Evolutionary conservation across 2,797 vertebrate genomes (phyloP).

Genomic region (Mycteria americana): DNA sequence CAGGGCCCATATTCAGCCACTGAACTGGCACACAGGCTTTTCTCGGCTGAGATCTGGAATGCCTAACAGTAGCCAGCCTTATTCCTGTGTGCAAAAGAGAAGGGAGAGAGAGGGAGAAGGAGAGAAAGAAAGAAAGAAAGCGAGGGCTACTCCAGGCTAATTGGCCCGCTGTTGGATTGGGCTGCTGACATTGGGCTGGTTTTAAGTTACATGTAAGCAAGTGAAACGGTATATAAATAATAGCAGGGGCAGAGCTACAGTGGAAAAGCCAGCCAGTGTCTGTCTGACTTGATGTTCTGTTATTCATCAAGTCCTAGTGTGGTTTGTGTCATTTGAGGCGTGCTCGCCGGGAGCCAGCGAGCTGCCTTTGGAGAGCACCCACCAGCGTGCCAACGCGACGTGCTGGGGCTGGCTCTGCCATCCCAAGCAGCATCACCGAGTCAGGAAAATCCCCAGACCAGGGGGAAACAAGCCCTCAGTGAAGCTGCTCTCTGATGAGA

Average conservation of each 20-base stretch:
- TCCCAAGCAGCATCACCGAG: fast-evolving
- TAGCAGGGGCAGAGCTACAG: background rate
- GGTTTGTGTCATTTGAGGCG: background rate
- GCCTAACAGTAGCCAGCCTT: slow-evolving; percentile 49
- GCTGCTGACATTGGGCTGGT: slow-evolving; percentile 22
- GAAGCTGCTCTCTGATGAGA: background rate
- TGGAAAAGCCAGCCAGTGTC: slow-evolving; percentile 55
- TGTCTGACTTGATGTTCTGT: slow-evolving; percentile 49
- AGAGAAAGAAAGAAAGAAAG: background rate
- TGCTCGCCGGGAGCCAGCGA: background rate
- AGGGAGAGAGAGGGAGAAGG: background rate
- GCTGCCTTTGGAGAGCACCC: background rate
- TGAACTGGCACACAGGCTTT: slow-evolving; percentile 2
- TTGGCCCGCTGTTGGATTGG: background rate
- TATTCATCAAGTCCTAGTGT: slow-evolving; percentile 22
- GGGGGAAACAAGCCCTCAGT: fast-evolving
- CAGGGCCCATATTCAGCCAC: slow-evolving; percentile 60
- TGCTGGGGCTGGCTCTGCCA: background rate
- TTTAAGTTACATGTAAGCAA: slow-evolving; percentile 69
- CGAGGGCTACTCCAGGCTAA: background rate
- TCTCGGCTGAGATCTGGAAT: background rate
- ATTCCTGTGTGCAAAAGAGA: background rate
- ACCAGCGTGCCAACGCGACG: fast-evolving
- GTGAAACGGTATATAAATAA: slow-evolving; percentile 66
- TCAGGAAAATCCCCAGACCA: background rate